Base-by-base conservation (phyloP, 2,888 invertebrate species). In the Amblyteles armatorius region DNA sequence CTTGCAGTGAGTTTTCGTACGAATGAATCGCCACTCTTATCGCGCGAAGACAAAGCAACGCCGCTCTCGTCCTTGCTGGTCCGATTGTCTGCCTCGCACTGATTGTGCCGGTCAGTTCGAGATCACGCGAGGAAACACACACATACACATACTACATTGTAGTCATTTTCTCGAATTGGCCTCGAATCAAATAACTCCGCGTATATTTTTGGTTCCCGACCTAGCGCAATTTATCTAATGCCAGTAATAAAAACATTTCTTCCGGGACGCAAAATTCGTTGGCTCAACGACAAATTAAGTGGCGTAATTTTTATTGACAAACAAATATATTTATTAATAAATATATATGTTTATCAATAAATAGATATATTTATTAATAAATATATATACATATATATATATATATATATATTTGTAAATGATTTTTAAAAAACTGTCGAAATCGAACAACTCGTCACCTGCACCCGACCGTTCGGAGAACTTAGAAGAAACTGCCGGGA, bases 1-100 rank as follows among this genome's bases (percentile, higher is more conserved):
- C 52, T 60, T 71, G 33, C 11, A 22, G 52, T 22, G 63, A 7
- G n/a, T 29, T 11, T 52, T 19, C 19, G 22, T 22, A n/a, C 19
- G 50, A 50, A 50, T 33, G 74, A 76, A 48, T 33, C 33, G 50
- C 22, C 33, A 22, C 73, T 74, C 77, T 79, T 82, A 79, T 84
- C 84, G 19, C 69, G 13, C 36, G 22, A 71, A 57, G 67, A 55
- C 48, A 29, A 50, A 57, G 74, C 78, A 82, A 79, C 76, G 74
- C 48, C 74, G 71, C 50, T 79, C 60, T 50, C 50, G 63, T 76
- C 71, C 67, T 68, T 50, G 65, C 79, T 48, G n/a, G 73, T 33
- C 60, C 52, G 52, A 65, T 79, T 74, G 73, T 40, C 36, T 13
- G 78, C 5, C 11, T n/a, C 40, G 50, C 69, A 71, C n/a, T 40